Percentiles rank a stretch among this genome's conserved stretches.
These are phyloP conservation scores for Daubentonia madagascariensis DNA, from an alignment of 2,113 vertebrate species.

Conservation along the genomic window DNA sequence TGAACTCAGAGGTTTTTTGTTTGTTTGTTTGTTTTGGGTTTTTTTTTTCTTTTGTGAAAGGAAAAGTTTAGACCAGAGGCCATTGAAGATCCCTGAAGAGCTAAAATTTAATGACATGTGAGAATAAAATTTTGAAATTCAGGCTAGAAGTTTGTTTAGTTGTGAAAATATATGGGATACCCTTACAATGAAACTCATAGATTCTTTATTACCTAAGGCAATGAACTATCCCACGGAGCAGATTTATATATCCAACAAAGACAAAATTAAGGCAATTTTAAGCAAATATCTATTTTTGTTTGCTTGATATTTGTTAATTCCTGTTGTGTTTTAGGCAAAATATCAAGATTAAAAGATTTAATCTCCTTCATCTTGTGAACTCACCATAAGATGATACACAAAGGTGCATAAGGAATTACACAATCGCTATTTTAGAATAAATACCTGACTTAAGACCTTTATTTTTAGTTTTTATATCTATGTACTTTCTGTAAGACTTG, in stretches of 20 bases:
- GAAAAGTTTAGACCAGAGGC: background rate
- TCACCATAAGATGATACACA: background rate
- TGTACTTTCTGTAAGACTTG: background rate
- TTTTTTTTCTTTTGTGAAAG: background rate
- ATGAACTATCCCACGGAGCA: background rate
- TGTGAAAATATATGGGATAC: background rate
- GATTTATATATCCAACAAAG: background rate
- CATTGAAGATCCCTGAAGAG: background rate
- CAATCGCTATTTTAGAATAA: background rate
- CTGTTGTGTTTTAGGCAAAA: background rate
- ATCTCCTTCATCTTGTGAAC: background rate
- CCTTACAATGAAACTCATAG: background rate
- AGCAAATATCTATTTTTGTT: background rate
- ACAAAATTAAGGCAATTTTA: conserved; percentile 17
- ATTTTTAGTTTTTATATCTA: background rate
- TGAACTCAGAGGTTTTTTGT: background rate
- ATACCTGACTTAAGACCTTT: background rate
- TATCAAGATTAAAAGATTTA: background rate
- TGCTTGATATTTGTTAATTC: background rate
- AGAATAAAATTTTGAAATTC: conserved; percentile 8
- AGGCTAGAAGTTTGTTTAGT: background rate
- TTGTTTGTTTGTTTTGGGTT: background rate
- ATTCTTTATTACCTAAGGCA: background rate
- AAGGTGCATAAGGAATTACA: background rate
- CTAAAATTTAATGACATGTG: background rate